Evolutionary conservation across 2,113 vertebrate species (phyloP), one percentile per base, ranked within the genome.

Genomic region (Xiphorhynchus elegans): DNA sequence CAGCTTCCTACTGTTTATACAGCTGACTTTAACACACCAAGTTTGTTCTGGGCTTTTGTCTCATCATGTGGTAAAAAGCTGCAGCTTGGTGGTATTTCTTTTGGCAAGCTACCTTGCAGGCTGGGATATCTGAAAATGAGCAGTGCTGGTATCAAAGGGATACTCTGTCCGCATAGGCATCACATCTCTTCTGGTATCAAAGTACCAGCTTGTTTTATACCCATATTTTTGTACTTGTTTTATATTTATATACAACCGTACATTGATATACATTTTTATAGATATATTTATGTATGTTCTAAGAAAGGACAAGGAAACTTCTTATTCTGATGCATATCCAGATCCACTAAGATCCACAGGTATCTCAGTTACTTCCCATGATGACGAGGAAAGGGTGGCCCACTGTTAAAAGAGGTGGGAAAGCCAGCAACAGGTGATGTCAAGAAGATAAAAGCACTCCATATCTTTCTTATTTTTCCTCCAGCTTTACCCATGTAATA

Each of bases 1-100:
- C 84, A 81, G 47, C 39, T 84, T 77, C 73, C 87, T 87, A 16
- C 80, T 91, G 73, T 91, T 94, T 95, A 47, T 46, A 67, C 91
- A 94, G 89, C 76, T 93, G 95, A 44, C 46, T 92, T 89, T 77
- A 74, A 53, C 35, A 74, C 37, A 39, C 19, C 19, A 8, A 35
- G 76, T 72, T 89, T 92, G 59, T 89, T 95, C 87, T 84, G 91
- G 76, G 68, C 28, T 92, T 95, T 96, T 94, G 87, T 94, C 90
- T 78, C 77, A 81, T 59, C 73, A 20, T 46, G 68, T 35, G 84
- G 80, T 81, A 59, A 89, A 90, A 96, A 74, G 64, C 42, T 74
- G 73, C 28, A 59, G 64, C 47, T 55, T 70, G 55, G 29, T 96
- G 84, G 59, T 84, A 63, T 91, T 94, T 80, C 91, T 87, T 70